Evolutionary conservation across 2,888 invertebrate genomes (phyloP), one percentile per base, ranked within the genome.

Genomic region (Cetonia aurata): DNA sequence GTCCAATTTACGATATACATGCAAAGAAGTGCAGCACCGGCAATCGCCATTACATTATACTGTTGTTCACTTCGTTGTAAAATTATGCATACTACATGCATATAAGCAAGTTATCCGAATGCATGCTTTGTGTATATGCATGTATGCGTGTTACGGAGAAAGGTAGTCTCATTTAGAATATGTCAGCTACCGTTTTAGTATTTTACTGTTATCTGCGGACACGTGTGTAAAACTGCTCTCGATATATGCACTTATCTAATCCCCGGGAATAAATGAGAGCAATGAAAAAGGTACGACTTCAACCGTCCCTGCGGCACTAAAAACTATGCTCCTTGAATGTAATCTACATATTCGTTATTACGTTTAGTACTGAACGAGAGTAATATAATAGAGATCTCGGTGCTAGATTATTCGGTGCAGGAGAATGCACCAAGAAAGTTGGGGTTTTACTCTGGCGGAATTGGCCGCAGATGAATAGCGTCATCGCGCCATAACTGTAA

Each of bases 151-250:
- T 42, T 15, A 33, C 10, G 25, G 62, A n/a, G 62, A 62, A 62
- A 62, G 62, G 62, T 17, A 33, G 53, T 53, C 48, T 62, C 62
- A 37, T 48, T 62, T 48, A 37, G 25, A 62, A 62, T 62, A 62
- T 62, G 48, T 62, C 48, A 48, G 62, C 48, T 62, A 48, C 62
- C 62, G 48, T 48, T 62, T 42, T 62, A 48, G 42, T 57, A 17
- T 57, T 57, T 57, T 57, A 62, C 62, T 62, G 62, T 62, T 62
- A 62, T 33, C 48, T 48, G 13, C 33, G 33, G 15, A 62, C 48
- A 33, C 15, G 12, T 42, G 60, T 60, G 33, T 50, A 62, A 62
- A 62, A 62, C 15, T 50, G 62, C 48, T 33, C 48, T 33, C 48
- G 33, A 62, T 46, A 48, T 50, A 50, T 17, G 31, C 60, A 46